A percentile compares a stretch with the other conserved stretches of the same genome.
Conservation (phyloP, 2,888 invertebrate genomes). For the Buathra laborator region DNA sequence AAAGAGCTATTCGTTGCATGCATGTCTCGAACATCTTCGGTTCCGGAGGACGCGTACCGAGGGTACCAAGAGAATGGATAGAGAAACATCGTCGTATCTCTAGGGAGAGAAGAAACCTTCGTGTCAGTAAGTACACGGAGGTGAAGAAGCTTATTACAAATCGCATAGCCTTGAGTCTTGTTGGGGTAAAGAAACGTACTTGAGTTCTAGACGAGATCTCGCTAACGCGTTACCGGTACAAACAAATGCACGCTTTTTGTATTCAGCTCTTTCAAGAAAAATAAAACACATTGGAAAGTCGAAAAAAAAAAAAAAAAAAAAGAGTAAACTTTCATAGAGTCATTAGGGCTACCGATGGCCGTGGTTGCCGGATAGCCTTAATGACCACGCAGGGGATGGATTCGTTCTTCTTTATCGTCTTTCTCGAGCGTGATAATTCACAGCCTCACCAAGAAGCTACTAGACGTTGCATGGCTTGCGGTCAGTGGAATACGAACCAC, state of each 20-base stretch:
- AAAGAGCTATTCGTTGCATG: constrained; percentile 18
- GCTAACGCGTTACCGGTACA: constrained; percentile 43
- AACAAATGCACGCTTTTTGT: background rate
- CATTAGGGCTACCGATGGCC: constrained; percentile 58
- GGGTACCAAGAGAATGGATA: background rate
- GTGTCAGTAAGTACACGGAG: constrained; percentile 54
- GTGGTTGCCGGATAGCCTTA: constrained; percentile 42
- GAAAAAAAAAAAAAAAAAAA: background rate
- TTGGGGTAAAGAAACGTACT: constrained; percentile 1
- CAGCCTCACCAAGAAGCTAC: background rate
- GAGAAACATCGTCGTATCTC: background rate
- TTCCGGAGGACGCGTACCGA: background rate
- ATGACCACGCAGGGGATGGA: constrained; percentile 40
- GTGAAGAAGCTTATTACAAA: constrained; percentile 50
- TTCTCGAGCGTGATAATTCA: constrained; percentile 35
- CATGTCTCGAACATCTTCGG: background rate
- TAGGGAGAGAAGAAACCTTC: constrained; percentile 36
- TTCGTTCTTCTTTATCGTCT: constrained; percentile 19
- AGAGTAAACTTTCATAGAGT: constrained; percentile 66
- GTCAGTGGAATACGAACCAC: background rate
- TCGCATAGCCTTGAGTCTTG: constrained; percentile 27
- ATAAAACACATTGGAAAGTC: background rate
- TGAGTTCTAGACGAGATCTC: constrained; percentile 35
- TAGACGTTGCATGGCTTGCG: background rate
- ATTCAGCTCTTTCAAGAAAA: background rate